Conservation (phyloP, 2,797 vertebrate species). For the Mareca strepera region DNA sequence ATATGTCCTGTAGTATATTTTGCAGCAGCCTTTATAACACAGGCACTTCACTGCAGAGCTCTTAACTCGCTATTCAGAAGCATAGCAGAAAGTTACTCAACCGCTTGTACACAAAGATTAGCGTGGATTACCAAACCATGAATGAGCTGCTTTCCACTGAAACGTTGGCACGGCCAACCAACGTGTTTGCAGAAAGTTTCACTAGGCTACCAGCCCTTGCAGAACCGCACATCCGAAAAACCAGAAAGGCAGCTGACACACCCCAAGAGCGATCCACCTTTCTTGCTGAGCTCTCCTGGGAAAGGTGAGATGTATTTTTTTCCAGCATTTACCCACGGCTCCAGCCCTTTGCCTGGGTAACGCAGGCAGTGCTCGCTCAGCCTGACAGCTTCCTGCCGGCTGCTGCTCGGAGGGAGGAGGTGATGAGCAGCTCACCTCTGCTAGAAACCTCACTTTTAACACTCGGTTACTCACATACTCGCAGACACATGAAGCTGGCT, state of each 20-base stretch:
- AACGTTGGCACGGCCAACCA: background rate
- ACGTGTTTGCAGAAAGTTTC: background rate
- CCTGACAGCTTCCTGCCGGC: background rate
- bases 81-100: background rate
- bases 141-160: background rate
- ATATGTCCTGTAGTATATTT: background rate
- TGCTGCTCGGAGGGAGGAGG: background rate
- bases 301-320: background rate
- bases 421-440: background rate
- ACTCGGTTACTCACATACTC: background rate
- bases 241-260: background rate
- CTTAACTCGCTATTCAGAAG: background rate
- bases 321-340: background rate
- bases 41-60: background rate
- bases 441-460: rapidly evolving
- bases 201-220: background rate
- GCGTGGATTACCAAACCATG: background rate
- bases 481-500: background rate
- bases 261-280: rapidly evolving
- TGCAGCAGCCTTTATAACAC: background rate
- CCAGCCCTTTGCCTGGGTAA: background rate
- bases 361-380: rapidly evolving
- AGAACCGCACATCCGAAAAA: background rate
- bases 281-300: background rate
- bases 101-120: background rate